Conservation (phyloP, 2,888 invertebrate species). For the Platycheirus rosarum region DNA sequence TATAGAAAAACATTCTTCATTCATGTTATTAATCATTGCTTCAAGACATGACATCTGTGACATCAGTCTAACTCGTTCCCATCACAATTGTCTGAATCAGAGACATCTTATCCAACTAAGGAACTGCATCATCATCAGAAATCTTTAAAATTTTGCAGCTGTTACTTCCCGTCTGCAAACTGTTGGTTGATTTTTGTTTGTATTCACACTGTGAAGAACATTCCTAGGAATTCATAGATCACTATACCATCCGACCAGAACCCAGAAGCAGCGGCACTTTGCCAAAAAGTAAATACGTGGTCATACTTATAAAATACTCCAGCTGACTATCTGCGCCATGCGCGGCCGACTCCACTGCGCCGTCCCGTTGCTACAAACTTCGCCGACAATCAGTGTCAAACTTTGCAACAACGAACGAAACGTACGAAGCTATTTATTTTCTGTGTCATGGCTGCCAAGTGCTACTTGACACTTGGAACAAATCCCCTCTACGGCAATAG, state of each 20-base stretch:
- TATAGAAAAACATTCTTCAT: not conserved
- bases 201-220: conserved; percentile 40
- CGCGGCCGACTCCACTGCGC: not conserved
- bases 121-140: not conserved
- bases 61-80: conserved; percentile 37
- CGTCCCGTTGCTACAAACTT: no score
- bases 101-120: conserved; percentile 4
- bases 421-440: conserved; percentile 50
- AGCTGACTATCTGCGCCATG: not conserved
- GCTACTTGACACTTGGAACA: conserved; percentile 49
- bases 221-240: conserved; percentile 60
- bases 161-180: conserved; percentile 37
- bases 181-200: not conserved
- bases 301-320: not conserved
- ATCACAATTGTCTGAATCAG: conserved; percentile 18
- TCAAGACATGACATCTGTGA: conserved; percentile 37
- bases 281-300: conserved; percentile 28
- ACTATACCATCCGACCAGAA: conserved; percentile 33
- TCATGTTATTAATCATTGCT: conserved; percentile 35
- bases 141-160: conserved; percentile 39
- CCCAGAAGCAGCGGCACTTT: conserved; percentile 38
- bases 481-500: conserved; percentile 45
- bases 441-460: conserved; percentile 63
- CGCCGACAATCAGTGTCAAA: conserved; percentile 18
- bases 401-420: conserved; percentile 14